phyloP scores from a whole-genome alignment of 2,888 invertebrate species.

The Drosophila macrothrix region DNA sequence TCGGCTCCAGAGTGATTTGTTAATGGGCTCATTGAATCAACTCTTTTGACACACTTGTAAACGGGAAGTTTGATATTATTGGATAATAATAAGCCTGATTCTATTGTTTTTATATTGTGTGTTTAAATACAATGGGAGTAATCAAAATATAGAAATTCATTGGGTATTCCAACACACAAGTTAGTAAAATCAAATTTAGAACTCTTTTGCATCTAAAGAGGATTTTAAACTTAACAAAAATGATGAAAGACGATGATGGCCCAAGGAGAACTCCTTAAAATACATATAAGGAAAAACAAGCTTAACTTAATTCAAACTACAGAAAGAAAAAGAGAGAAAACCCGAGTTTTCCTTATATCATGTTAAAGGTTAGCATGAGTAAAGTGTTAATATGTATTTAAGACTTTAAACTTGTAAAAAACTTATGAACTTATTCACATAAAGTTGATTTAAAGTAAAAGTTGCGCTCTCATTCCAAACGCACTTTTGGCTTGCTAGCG shows the following conservation, averaged over 20 bases:
- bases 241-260: background rate
- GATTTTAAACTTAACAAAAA: background rate
- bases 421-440: background rate
- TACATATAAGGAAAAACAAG: background rate
- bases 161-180: background rate
- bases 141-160: background rate
- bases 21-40: background rate
- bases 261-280: background rate
- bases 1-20: background rate
- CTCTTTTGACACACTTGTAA: background rate
- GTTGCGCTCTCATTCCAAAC: background rate
- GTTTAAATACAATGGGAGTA: background rate
- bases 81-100: background rate
- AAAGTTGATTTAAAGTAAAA: background rate
- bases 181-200: background rate
- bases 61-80: background rate
- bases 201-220: no score
- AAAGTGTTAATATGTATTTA: background rate
- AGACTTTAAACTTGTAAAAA: background rate
- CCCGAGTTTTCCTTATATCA: fast-evolving
- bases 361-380: background rate
- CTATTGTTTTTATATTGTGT: background rate
- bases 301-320: background rate
- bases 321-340: background rate
- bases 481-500: background rate